Conservation (phyloP, 2,888 invertebrate genomes). For the Mimas tiliae region DNA sequence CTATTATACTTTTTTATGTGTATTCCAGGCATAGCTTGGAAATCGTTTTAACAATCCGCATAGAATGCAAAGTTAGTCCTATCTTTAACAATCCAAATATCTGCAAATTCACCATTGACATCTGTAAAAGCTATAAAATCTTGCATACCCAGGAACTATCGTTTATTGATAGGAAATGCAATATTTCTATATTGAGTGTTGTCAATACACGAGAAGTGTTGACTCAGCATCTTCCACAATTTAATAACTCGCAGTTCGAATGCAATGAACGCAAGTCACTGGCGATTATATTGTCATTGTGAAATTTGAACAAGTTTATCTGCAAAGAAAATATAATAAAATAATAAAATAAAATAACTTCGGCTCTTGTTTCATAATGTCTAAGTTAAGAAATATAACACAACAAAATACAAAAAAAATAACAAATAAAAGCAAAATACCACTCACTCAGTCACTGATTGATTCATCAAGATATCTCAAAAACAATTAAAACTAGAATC, state of each 20-base stretch:
- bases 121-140: background rate
- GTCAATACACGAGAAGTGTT: conserved; percentile 51
- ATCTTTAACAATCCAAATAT: background rate
- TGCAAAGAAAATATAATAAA: background rate
- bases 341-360: background rate
- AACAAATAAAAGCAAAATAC: too few relatives aligned
- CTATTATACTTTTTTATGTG: too few relatives aligned
- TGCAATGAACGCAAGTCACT: conserved; percentile 53
- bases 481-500: too few relatives aligned
- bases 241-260: conserved; percentile 63
- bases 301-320: background rate
- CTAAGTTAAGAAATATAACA: too few relatives aligned
- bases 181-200: conserved; percentile 52
- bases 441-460: too few relatives aligned
- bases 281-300: conserved; percentile 33
- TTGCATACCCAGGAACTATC: background rate
- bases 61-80: too few relatives aligned
- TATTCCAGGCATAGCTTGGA: too few relatives aligned
- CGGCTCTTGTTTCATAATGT: too few relatives aligned
- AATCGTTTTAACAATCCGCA: too few relatives aligned
- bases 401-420: too few relatives aligned
- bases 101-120: background rate
- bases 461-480: too few relatives aligned
- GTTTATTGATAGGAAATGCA: conserved; percentile 46
- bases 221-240: conserved; percentile 64